Conservation (phyloP, 2,888 invertebrate species). For the Euplexia lucipara region DNA sequence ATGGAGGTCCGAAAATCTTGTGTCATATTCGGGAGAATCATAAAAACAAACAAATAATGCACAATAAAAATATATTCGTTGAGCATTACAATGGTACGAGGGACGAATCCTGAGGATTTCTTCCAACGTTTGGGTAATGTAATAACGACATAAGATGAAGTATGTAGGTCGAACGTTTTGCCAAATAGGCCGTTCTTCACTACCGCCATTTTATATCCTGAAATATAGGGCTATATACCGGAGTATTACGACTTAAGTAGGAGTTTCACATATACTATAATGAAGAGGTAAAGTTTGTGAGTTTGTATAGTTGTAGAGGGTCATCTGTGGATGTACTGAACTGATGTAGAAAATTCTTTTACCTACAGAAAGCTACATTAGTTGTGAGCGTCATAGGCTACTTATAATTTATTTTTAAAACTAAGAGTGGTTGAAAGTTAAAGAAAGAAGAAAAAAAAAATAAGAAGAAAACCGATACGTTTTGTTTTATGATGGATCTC, state of each 20-base stretch:
- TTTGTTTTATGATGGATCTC: neutral
- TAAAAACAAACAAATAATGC: conserved; percentile 72
- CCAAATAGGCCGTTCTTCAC: conserved; percentile 64
- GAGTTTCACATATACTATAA: neutral
- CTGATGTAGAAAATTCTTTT: no score
- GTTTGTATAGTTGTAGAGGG: no score
- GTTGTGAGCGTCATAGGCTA: no score
- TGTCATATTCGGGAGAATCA: conserved; percentile 34
- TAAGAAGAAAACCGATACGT: neutral
- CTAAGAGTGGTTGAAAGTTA: no score
- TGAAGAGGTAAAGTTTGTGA: no score
- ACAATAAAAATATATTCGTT: conserved; percentile 70
- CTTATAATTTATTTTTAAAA: no score
- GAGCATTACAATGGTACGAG: conserved; percentile 72
- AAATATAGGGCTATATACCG: conserved; percentile 21
- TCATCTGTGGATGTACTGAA: no score
- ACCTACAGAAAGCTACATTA: no score
- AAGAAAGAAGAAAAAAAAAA: no score
- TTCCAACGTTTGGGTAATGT: conserved; percentile 55
- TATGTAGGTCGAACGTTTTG: conserved; percentile 69
- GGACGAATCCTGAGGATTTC: conserved; percentile 70
- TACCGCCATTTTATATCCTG: conserved; percentile 26
- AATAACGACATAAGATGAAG: conserved; percentile 61
- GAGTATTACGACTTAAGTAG: conserved; percentile 1
- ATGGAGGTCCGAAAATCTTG: conserved; percentile 16